These are phyloP conservation scores for Psittacula echo DNA, from an alignment of 2,797 vertebrate species.

Conservation along the genomic window DNA sequence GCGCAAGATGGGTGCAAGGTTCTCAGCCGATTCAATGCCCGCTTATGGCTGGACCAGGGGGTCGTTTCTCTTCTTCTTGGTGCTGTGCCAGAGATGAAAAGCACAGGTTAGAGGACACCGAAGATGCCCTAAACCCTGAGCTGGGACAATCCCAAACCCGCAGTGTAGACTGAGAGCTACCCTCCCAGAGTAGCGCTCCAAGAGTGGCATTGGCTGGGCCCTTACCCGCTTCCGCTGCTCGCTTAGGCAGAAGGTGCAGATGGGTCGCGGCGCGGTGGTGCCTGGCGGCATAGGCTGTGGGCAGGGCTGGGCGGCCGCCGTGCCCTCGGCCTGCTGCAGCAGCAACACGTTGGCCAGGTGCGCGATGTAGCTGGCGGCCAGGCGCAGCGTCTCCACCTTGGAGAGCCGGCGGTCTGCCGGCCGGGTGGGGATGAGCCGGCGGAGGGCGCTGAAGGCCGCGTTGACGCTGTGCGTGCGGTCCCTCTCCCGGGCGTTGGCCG, in stretches of 20 bases:
- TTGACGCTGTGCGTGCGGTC: conserved; percentile 92
- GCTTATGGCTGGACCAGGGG: neutral
- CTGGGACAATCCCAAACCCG: neutral
- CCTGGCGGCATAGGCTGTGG: conserved; percentile 71
- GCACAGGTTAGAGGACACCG: neutral
- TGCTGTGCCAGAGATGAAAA: conserved; percentile 69
- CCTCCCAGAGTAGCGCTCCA: accelerated
- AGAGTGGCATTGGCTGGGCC: accelerated
- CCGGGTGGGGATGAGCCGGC: conserved; percentile 90
- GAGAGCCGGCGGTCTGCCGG: conserved; percentile 89
- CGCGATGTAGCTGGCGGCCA: conserved; percentile 91
- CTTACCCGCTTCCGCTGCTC: conserved; percentile 89
- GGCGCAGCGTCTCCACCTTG: conserved; percentile 91
- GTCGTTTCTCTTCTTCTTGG: conserved; percentile 81
- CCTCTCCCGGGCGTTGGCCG: conserved; percentile 90
- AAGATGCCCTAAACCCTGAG: neutral
- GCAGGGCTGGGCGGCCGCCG: conserved; percentile 67
- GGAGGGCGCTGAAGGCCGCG: conserved; percentile 87
- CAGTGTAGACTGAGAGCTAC: accelerated
- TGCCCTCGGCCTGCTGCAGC: conserved; percentile 78
- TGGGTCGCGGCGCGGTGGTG: conserved; percentile 72
- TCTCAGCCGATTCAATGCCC: conserved; percentile 7
- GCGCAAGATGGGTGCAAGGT: neutral
- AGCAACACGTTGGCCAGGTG: conserved; percentile 89
- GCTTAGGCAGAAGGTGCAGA: conserved; percentile 93